Evolutionary conservation across 1,140 invertebrate species (phyloP), one percentile per base, ranked within the genome.

Genomic region (Nasonia vitripennis): DNA sequence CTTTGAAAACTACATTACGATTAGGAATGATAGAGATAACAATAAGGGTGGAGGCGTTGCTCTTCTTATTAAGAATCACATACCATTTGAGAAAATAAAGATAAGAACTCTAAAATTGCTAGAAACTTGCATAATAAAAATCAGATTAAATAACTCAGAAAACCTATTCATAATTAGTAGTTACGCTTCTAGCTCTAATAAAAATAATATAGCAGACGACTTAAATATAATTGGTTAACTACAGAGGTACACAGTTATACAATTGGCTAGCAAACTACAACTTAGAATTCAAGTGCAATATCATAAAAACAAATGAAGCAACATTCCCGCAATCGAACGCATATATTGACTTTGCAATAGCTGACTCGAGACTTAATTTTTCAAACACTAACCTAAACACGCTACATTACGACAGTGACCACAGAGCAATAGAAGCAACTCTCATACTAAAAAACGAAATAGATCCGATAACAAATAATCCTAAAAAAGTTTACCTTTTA

Each of bases 1-100:
- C 5, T 83, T 86, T n/a, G n/a, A 86, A 67, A 62, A 88, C 34
- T 86, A 87, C 27, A 23, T 87, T 34, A 27, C 27, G 27, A 48
- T 48, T 11, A 48, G 45, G 9, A 48, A 9, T 6, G 45, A 48
- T 9, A 48, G 45, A 48, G 9, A 12, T 12, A 48, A 1, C 12
- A 48, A 48, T 48, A 48, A 48, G 9, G 45, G 45, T 1, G 45
- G 45, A 48, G 45, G 45, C 9, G 45, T 48, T 11, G 45, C 9
- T 3, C 45, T 48, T 48, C 3, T 48, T 11, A 48, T 78, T 85
- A 14, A 77, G 84, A 67, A 70, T 17, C 7, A 14, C 9, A 5
- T 27, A 7, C 27, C 27, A 1, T 27, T 70, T 7, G 67, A 70
- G 85, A 82, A 37, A 84, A 85, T 82, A 82, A 79, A 80, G 14